These are phyloP conservation scores for Zaprionus inermis DNA, from an alignment of 1,140 invertebrate genomes.

Conservation along the genomic window DNA sequence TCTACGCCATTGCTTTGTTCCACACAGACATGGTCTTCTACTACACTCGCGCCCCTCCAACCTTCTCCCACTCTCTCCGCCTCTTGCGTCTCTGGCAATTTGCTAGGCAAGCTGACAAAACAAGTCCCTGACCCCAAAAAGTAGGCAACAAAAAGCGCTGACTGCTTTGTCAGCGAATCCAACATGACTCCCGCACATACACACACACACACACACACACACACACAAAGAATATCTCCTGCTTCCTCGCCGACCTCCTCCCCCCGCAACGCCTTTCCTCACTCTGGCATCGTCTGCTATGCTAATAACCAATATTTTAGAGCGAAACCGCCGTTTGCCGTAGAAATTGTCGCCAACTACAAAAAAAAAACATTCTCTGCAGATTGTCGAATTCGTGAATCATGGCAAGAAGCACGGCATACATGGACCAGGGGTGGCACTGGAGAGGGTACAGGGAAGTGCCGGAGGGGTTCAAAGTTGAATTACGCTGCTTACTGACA, in stretches of 20 bases:
- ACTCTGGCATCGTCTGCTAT: constrained; percentile 41
- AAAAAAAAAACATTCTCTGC: constrained; percentile 33
- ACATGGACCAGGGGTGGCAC: not conserved
- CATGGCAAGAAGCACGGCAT: constrained; percentile 37
- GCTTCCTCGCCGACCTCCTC: not conserved
- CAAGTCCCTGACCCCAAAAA: constrained; percentile 79
- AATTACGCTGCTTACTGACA: constrained; percentile 1
- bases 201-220: not conserved
- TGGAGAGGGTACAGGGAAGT: not conserved
- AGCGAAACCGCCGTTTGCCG: constrained; percentile 61
- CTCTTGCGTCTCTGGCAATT: constrained; percentile 5
- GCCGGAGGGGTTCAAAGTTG: not conserved
- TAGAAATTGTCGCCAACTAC: constrained; percentile 64
- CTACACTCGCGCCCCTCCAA: not conserved
- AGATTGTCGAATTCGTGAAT: constrained; percentile 63
- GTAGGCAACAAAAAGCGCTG: constrained; percentile 73
- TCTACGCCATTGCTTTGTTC: not conserved
- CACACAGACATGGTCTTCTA: constrained; percentile 1
- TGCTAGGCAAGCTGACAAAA: constrained; percentile 68
- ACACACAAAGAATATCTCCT: not conserved
- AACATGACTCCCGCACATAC: constrained; percentile 17
- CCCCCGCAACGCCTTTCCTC: not conserved
- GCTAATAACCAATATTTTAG: constrained; percentile 80
- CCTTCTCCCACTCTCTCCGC: not conserved
- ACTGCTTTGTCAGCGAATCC: constrained; percentile 71